These are phyloP conservation scores for Patella vulgata DNA, from an alignment of 1,140 invertebrate species.

Conservation along the genomic window DNA sequence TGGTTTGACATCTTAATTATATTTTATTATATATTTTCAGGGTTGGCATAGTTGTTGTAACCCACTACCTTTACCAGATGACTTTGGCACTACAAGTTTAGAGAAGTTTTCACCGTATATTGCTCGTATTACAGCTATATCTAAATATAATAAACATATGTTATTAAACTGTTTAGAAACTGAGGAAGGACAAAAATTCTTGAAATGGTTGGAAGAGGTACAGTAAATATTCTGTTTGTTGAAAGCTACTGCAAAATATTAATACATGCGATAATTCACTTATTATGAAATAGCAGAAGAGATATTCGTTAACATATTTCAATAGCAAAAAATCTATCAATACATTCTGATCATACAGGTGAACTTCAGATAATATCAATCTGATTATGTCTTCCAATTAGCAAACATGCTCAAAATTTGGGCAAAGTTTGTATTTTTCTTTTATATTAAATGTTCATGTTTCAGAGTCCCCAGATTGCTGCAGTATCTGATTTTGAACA, in stretches of 20 bases:
- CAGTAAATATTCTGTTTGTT: not conserved
- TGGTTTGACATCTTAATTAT: too few relatives aligned
- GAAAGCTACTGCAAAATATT: not conserved
- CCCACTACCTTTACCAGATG: constrained; percentile 29
- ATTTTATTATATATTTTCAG: too few relatives aligned
- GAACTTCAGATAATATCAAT: too few relatives aligned
- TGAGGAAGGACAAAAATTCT: constrained; percentile 32
- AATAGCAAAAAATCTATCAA: too few relatives aligned
- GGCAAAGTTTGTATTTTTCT: too few relatives aligned
- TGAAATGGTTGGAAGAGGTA: constrained; percentile 48
- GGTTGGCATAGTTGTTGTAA: constrained; percentile 45
- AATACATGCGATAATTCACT: not conserved
- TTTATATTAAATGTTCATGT: too few relatives aligned
- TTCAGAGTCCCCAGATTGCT: constrained; percentile 32
- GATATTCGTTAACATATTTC: not conserved
- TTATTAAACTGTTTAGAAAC: constrained; percentile 34
- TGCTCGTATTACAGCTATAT: constrained; percentile 42
- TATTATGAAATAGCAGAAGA: not conserved
- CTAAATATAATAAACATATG: constrained; percentile 45
- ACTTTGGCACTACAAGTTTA: constrained; percentile 29
- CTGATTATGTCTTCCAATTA: too few relatives aligned
- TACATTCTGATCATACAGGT: too few relatives aligned
- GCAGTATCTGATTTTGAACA: constrained; percentile 26
- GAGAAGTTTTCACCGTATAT: constrained; percentile 44
- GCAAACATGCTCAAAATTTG: too few relatives aligned